phyloP scores from a whole-genome alignment of 2,113 vertebrate genomes.

The Menura novaehollandiae region DNA sequence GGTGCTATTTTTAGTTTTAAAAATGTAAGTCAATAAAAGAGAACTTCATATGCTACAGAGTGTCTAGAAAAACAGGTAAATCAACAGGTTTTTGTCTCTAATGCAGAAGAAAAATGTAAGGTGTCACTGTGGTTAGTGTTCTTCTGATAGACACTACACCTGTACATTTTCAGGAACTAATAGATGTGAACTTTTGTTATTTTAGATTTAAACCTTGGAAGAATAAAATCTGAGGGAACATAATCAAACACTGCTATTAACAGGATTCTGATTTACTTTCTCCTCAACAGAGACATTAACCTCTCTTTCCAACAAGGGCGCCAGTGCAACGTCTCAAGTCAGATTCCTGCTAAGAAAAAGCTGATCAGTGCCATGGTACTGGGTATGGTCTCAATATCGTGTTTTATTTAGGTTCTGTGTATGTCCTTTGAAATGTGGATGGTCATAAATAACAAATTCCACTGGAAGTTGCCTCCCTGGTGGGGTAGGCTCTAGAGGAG shows the following conservation, averaged over 20 bases:
- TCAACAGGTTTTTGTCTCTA: neutral
- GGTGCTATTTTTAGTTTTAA: neutral
- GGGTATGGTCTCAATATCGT: neutral
- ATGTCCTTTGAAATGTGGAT: neutral
- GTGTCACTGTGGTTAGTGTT: neutral
- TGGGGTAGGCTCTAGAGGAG: neutral
- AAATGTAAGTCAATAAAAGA: neutral
- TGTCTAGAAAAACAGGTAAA: neutral
- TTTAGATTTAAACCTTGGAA: neutral
- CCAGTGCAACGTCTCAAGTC: neutral
- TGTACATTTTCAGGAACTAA: neutral
- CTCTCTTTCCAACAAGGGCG: neutral
- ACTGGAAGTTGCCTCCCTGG: neutral
- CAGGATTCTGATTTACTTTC: neutral
- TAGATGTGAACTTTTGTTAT: neutral
- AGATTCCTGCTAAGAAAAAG: neutral
- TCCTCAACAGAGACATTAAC: neutral
- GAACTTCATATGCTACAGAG: neutral
- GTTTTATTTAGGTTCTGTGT: neutral
- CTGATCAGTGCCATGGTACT: rapidly evolving
- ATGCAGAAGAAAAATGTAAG: neutral
- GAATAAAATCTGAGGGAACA: neutral
- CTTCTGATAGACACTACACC: neutral
- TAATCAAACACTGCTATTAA: neutral
- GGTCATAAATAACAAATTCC: neutral